phyloP scores from a whole-genome alignment of 2,888 invertebrate species.

The Agrilus cyanescens region DNA sequence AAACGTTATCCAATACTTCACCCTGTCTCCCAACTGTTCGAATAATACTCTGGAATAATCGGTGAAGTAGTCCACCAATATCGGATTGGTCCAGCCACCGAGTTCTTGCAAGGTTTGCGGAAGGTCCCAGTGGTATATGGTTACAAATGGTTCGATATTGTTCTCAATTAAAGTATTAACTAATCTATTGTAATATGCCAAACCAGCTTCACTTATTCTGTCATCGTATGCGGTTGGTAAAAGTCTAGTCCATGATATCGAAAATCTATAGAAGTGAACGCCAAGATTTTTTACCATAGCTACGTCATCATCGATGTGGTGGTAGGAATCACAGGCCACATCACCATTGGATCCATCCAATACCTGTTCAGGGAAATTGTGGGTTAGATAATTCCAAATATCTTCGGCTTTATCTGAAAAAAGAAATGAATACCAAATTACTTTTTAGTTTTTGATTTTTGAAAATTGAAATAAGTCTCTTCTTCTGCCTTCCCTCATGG shows the following conservation, averaged over 20 bases:
- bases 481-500: too few relatives aligned
- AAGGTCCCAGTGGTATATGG: constrained; percentile 30
- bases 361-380: constrained; percentile 38
- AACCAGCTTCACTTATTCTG: constrained; percentile 53
- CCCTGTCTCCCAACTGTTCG: constrained; percentile 19
- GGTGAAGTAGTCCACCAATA: constrained; percentile 40
- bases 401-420: constrained; percentile 37
- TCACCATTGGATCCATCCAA: constrained; percentile 43
- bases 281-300: constrained; percentile 43
- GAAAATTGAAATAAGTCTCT: too few relatives aligned
- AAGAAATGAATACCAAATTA: too few relatives aligned
- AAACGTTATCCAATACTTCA: constrained; percentile 39
- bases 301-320: constrained; percentile 50
- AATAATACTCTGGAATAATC: constrained; percentile 39
- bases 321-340: constrained; percentile 54
- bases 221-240: constrained; percentile 51
- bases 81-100: constrained; percentile 51
- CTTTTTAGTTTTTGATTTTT: too few relatives aligned
- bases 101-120: constrained; percentile 35
- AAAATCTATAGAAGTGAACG: constrained; percentile 45
- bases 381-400: constrained; percentile 40
- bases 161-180: constrained; percentile 52
- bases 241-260: constrained; percentile 53
- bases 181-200: constrained; percentile 62
- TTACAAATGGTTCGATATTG: constrained; percentile 40